Evolutionary conservation across 2,113 vertebrate genomes (phyloP), one percentile per base, ranked within the genome.

Genomic region (Psettodes erumei): DNA sequence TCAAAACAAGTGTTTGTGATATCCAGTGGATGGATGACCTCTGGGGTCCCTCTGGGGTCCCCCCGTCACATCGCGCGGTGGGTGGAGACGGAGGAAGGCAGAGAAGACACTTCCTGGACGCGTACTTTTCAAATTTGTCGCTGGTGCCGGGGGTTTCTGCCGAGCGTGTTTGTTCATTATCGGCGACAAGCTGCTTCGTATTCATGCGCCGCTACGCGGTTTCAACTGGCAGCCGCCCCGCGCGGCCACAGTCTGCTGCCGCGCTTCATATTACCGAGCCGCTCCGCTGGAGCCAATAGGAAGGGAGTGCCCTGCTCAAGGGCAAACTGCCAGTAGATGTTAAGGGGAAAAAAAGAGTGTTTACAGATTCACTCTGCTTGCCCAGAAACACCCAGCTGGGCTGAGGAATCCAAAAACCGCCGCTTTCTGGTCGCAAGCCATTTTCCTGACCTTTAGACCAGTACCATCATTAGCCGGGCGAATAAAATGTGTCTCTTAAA

Each of bases 1-100:
- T 93, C 89, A 91, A 88, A 85, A 88, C 81, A 87, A 91, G 87
- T 85, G 88, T 80, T 91, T 85, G 83, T 86, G 88, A 93, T 84
- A 80, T 73, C 80, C 66, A 71, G 73, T 21, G 51, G 83, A 91
- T 76, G 42, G 53, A 90, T 90, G 88, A 90, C 89, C 88, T 89
- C 67, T 85, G 86, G 79, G 84, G 70, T 68, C 69, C 69, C 72
- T 74, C 75, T 73, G 38, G 71, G 81, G 82, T 82, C 79, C 80
- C n/a, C 66, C 55, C 83, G 81, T 86, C 86, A 74, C 77, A 71
- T 86, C 66, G 71, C 67, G 73, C 37, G 50, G 63, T 47, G 51
- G 60, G 63, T 47, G 51, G 60, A 82, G 85, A 86, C 54, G 27
- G 78, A 86, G 77, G 75, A 72, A 79, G 43, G 40, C 55, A 55